A percentile compares a stretch with the other conserved stretches of the same genome.
These are phyloP conservation scores for Drosophila nigricruria DNA, from an alignment of 2,888 invertebrate genomes.

Conservation along the genomic window DNA sequence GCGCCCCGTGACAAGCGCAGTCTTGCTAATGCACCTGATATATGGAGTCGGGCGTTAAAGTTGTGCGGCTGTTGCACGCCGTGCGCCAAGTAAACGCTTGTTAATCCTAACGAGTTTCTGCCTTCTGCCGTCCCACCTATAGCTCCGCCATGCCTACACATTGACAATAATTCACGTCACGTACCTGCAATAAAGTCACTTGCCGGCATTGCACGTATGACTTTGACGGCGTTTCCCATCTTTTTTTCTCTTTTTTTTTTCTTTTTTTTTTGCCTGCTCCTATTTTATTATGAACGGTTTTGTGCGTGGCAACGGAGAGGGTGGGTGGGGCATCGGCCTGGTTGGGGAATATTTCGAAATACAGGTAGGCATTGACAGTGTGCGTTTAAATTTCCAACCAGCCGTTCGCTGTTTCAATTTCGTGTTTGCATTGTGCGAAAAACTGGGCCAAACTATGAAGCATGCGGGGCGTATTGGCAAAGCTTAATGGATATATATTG, in stretches of 20 bases:
- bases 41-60: conserved; percentile 51
- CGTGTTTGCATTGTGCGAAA: conserved; percentile 38
- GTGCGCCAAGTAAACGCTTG: conserved; percentile 78
- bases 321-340: neutral
- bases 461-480: neutral
- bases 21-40: conserved; percentile 71
- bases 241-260: conserved; percentile 37
- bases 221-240: conserved; percentile 69
- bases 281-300: conserved; percentile 79
- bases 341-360: conserved; percentile 28
- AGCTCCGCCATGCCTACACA: conserved; percentile 33
- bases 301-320: conserved; percentile 54
- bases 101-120: conserved; percentile 81
- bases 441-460: conserved; percentile 44
- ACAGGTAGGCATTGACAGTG: conserved; percentile 63
- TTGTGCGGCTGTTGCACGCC: conserved; percentile 61
- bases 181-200: conserved; percentile 81
- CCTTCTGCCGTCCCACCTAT: conserved; percentile 21
- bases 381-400: conserved; percentile 57
- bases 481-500: conserved; percentile 7
- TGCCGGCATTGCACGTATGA: conserved; percentile 80
- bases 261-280: conserved; percentile 26
- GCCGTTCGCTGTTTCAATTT: conserved; percentile 60
- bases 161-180: conserved; percentile 82
- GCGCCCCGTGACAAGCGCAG: conserved; percentile 69